These are phyloP conservation scores for Galleria mellonella DNA, from an alignment of 1,140 invertebrate genomes.

Conservation along the genomic window DNA sequence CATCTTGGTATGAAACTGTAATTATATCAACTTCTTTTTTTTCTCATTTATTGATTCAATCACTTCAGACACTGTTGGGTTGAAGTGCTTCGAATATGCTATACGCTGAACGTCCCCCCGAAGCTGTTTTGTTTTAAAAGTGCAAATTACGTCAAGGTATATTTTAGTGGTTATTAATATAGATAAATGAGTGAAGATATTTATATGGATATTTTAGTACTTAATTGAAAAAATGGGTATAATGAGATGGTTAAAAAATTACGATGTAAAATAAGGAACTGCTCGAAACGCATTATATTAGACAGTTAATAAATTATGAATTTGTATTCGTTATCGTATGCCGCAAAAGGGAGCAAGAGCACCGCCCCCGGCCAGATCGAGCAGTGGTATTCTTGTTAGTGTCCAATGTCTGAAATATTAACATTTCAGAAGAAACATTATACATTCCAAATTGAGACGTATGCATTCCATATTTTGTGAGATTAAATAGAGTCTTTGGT, in stretches of 20 bases:
- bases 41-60: neutral
- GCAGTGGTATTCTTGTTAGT: too few species aligned
- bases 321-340: too few species aligned
- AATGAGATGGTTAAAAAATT: constrained; percentile 23
- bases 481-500: constrained; percentile 50
- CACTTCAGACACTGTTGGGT: constrained; percentile 17
- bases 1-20: neutral
- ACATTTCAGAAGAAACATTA: too few species aligned
- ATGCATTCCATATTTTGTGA: constrained; percentile 30
- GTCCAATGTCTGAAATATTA: too few species aligned
- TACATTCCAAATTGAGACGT: constrained; percentile 50
- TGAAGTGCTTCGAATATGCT: constrained; percentile 57
- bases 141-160: constrained; percentile 63
- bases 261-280: neutral
- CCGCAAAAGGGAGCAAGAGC: too few species aligned
- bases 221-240: constrained; percentile 43
- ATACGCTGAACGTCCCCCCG: constrained; percentile 66
- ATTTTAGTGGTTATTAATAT: constrained; percentile 50
- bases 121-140: constrained; percentile 52
- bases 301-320: neutral
- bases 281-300: constrained; percentile 10
- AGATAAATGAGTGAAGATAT: constrained; percentile 57
- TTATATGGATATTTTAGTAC: constrained; percentile 66
- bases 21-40: constrained; percentile 6
- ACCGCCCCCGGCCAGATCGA: too few species aligned